Base-by-base conservation (phyloP, 37 sponge, comb jelly and placozoan genomes). In the Halisarca cf. caerulea region DNA sequence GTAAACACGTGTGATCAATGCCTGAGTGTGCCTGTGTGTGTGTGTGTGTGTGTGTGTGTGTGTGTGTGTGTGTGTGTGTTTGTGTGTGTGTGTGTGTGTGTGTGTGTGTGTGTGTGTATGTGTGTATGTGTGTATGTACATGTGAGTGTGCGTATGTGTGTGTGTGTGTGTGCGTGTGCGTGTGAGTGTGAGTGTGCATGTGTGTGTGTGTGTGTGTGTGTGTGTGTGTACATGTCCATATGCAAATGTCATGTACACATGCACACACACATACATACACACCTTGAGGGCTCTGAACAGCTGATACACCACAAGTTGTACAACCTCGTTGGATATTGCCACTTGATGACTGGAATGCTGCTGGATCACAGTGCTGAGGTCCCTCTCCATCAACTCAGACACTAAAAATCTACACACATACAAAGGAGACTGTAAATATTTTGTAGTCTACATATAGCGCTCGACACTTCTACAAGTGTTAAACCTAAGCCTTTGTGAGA, bases 301-400 rank as follows among this genome's bases (percentile, higher is more conserved):
- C 83, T 98, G 99, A 80, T 98, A 98, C 36, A 98, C 84, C 5
- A 98, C 87, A 79, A 96, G 94, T 73, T 94, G 93, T 0, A 98
- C 92, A 35, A 92, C 94, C 4, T 94, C 95, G 59, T 98, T 96
- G 17, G 77, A n/a, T 18, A 74, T 21, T 3, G 23, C 7, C 25
- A 17, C 18, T 0, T 25, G 2, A 43, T 84, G 89, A 38, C 90
- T 85, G 2, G 85, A 47, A 70, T 96, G 96, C 39, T 87, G 84
- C 44, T 85, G 85, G n/a, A 98, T 60, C 20, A 98, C 92, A 55
- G 88, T 92, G 86, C 96, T 90, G 17, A 98, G 91, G 77, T 98
- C 99, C 0, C 93, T 86, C 2, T 95, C 95, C 99, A 98, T 98
- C 72, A 98, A 85, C 20, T 94, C 89, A 18, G 89, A 94, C 23